Base-by-base conservation (phyloP, 2,888 invertebrate species). In the Synergus japonicus region DNA sequence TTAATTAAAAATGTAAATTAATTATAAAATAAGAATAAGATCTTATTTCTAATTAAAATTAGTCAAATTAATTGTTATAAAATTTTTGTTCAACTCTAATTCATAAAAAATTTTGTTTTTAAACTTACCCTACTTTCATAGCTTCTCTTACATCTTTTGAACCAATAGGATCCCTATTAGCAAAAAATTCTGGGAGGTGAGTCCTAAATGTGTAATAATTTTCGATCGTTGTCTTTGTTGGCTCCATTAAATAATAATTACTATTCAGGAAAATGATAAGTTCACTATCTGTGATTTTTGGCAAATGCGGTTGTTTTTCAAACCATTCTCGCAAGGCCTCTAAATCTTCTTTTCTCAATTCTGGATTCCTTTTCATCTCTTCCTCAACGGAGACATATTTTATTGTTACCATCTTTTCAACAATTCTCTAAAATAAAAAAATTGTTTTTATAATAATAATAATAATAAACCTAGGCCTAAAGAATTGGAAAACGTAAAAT, bases 171-270 rank as follows among this genome's bases (percentile, higher is more conserved):
- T 94, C 93, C 81, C 95, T 67, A 46, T 83, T 84, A 0, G 66
- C 77, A 77, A 88, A 88, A 79, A 89, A 87, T 80, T 88, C 88
- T 0, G 94, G 94, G 87, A 95, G 94, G 82, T 95, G 94, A 0
- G 95, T 95, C 85, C 94, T 94, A 7, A 95, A 93, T 0, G 96
- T 96, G 86, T 94, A 95, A 90, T 95, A 95, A 0, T 94, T 93
- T 86, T 97, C 96, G 54, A 96, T 93, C 10, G 96, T 95, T 69
- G 93, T 93, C 89, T 96, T 96, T 0, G 96, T 93, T 22, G 94
- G 93, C 84, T 96, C 96, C 77, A 95, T 92, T 83, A 95, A 95
- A 85, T 94, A 94, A 79, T 94, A 93, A 90, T 96, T 96, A 88
- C 96, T 95, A 90, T 96, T 95, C 84, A 95, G 94, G 80, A 95